Conservation (phyloP, 2,797 vertebrate species). For the Iguana delicatissima region DNA sequence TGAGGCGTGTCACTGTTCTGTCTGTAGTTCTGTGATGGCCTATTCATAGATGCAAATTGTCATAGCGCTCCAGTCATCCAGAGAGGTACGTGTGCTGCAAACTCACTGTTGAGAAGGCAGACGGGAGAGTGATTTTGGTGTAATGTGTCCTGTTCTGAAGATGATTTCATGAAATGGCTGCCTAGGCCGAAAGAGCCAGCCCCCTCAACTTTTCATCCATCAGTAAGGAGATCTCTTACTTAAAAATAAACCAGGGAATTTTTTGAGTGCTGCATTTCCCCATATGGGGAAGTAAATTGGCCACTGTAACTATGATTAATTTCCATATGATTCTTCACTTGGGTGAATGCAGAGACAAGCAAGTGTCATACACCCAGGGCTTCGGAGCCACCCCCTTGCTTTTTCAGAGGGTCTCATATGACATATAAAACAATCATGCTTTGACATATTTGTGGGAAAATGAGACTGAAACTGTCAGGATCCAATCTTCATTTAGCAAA, state of each 20-base stretch:
- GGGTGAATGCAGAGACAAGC: not conserved
- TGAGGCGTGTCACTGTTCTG: not conserved
- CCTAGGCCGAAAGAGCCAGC: not conserved
- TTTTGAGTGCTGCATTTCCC: not conserved
- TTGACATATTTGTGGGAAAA: too few relatives aligned
- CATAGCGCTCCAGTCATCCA: too few relatives aligned
- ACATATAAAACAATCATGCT: too few relatives aligned
- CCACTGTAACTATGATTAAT: slow-evolving; percentile 4
- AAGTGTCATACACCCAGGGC: not conserved
- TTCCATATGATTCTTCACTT: slow-evolving; percentile 8
- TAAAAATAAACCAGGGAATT: not conserved
- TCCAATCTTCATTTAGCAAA: too few relatives aligned
- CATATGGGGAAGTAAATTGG: not conserved
- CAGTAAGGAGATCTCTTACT: not conserved
- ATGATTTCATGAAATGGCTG: not conserved
- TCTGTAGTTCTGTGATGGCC: not conserved
- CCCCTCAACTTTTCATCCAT: not conserved
- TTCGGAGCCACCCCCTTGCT: not conserved
- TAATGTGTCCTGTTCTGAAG: not conserved
- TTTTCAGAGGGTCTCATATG: not conserved
- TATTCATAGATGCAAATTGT: not conserved
- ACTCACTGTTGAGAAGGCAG: not conserved
- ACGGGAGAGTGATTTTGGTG: not conserved
- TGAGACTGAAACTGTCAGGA: too few relatives aligned
- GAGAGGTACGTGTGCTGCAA: not conserved